Evolutionary conservation across 2,888 invertebrate species (phyloP), one percentile per base, ranked within the genome.

Genomic region (Melinopterus prodromus): DNA sequence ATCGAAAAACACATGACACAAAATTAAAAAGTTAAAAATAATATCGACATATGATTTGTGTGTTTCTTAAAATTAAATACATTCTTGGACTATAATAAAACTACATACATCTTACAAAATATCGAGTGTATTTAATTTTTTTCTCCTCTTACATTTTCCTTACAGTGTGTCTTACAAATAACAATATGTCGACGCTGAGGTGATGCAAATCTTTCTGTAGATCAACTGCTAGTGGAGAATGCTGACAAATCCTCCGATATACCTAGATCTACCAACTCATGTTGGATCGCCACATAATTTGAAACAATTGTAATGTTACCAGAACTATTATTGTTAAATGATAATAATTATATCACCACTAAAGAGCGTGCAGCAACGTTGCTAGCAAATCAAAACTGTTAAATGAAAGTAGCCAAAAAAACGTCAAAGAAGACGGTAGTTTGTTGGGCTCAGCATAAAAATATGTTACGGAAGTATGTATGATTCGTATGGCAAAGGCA

Each of bases 311-410:
- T 2, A 26, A 6, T 71, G 71, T 26, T 12, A 71, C 71, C n/a
- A 9, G 71, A 71, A 71, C 71, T 53, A 53, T 53, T 12, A 53
- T 53, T 53, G 53, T 53, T 53, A 53, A 53, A 53, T 53, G 53
- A 53, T 53, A 53, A 53, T 53, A 9, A 53, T 53, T 12, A 53
- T 53, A 53, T 53, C 53, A 53, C 53, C 7, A 53, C 53, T 53
- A 53, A 12, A 7, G 53, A 53, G 1, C 3, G 53, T 53, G 53
- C 5, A 3, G 53, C 53, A 53, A 53, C 53, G 7, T 53, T 53
- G 9, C 53, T 53, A 53, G 5, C 53, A 53, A 53, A 53, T 53
- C 2, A 53, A 26, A 26, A 26, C 26, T 26, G 1, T 26, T 26
- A 26, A 26, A 26, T 26, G 3, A 26, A 26, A 26, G 26, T 26